Evolutionary conservation across 1,140 invertebrate genomes (phyloP).

Genomic region (Idris sp.): DNA sequence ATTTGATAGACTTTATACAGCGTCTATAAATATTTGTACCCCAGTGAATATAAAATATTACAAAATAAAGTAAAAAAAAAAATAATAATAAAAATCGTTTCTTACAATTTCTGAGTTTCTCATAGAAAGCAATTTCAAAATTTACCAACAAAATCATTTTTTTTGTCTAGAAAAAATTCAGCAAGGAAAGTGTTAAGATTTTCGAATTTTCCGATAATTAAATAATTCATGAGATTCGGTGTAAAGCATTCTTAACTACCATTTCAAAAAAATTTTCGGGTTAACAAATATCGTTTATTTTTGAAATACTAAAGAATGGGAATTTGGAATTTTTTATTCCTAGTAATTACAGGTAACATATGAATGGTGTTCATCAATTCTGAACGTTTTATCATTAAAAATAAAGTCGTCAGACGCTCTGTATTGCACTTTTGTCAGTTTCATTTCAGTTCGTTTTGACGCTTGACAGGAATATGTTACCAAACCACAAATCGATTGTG

Average conservation of each 20-base stretch:
- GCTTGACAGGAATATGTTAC: conserved; percentile 37
- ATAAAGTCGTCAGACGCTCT: conserved; percentile 30
- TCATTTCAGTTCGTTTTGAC: conserved; percentile 45
- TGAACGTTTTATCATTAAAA: conserved; percentile 55
- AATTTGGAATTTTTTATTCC: conserved; percentile 19
- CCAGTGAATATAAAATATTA: too few species aligned
- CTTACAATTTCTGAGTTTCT: too few species aligned
- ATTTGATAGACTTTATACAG: too few species aligned
- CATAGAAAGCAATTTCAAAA: too few species aligned
- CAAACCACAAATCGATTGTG: conserved; percentile 53
- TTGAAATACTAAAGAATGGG: conserved; percentile 32
- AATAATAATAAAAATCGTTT: too few species aligned
- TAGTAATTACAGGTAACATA: conserved; percentile 45
- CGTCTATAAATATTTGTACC: too few species aligned
- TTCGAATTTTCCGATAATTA: conserved; percentile 37
- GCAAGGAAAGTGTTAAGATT: too few species aligned
- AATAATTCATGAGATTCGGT: conserved; percentile 31
- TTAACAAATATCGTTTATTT: conserved; percentile 23
- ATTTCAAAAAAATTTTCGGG: conserved; percentile 22
- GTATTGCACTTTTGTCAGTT: conserved; percentile 47
- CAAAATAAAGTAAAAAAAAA: too few species aligned
- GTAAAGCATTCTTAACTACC: conserved; percentile 25
- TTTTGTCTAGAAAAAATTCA: too few species aligned
- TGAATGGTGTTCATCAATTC: conserved; percentile 47
- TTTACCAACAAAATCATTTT: too few species aligned